Evolutionary conservation across 1,140 invertebrate species (phyloP), one percentile per base, ranked within the genome.

Genomic region (Diorhabda elongata): DNA sequence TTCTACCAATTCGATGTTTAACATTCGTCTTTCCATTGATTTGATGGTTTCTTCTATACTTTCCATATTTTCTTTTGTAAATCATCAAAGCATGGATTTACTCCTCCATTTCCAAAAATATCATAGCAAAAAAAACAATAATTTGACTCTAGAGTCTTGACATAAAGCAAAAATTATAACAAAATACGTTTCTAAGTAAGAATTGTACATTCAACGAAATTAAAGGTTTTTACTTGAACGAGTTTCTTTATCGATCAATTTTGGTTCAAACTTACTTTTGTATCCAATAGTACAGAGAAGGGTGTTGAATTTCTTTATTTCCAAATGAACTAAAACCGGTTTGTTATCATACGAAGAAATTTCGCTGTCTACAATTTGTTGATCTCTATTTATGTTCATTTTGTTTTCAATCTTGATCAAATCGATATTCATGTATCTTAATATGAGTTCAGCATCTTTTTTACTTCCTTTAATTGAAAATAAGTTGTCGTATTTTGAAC

Each of bases 241-340:
- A n/a, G 8, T 9, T 9, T 3, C 26, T 4, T 58, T 58, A 26
- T 26, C 26, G 26, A 26, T 26, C 26, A 4, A 52, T 52, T 8
- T 52, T 52, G 61, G 41, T 44, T 9, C 3, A 60, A 0, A 79
- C 73, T 81, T 78, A 87, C 86, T 83, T 80, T 85, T 85, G 9
- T 82, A 78, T 59, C 82, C 80, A 66, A 80, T 76, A 11, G 79
- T 80, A 71, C 84, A 84, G 45, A 86, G 85, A 66, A 87, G 83
- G 62, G 81, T 84, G 45, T 88, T 86, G 73, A 80, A 85, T 69
- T 87, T 84, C 61, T 85, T 86, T 8, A 82, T 73, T 69, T 88
- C 83, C n/a, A 84, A 79, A 4, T 79, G 82, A 0, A 82, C 69
- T 2, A 81, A 69, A 0, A 83, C 70, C 0, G 85, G 83, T 58